phyloP scores from a whole-genome alignment of 2,797 vertebrate species.

The Protosalanx chinensis region DNA sequence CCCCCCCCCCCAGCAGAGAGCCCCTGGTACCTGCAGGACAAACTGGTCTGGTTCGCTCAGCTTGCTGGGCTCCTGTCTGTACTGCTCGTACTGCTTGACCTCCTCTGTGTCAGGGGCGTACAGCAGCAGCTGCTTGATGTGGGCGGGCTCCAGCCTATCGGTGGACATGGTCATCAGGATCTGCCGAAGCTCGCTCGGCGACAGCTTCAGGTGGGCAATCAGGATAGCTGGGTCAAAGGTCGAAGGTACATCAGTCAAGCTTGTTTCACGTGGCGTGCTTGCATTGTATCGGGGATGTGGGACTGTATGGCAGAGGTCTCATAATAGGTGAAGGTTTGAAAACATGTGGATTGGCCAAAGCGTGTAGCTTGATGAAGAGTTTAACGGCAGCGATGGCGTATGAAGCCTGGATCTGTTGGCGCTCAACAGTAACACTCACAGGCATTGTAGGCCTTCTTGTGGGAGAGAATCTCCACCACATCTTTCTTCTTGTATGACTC shows the following conservation, averaged over 20 bases:
- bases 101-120: slow-evolving; percentile 92
- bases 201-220: slow-evolving; percentile 95
- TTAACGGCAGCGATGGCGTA: too few species aligned
- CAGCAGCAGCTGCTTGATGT: slow-evolving; percentile 92
- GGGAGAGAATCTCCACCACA: slow-evolving; percentile 93
- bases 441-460: slow-evolving; percentile 97
- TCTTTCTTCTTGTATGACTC: slow-evolving; percentile 95
- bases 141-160: slow-evolving; percentile 85
- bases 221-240: slow-evolving; percentile 81
- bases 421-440: slow-evolving; percentile 74
- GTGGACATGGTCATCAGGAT: slow-evolving; percentile 89
- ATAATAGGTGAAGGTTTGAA: too few species aligned
- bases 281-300: too few species aligned
- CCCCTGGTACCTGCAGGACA: slow-evolving; percentile 83
- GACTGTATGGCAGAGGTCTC: too few species aligned
- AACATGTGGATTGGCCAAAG: too few species aligned
- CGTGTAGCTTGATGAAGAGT: too few species aligned
- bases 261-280: too few species aligned
- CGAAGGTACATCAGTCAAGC: background rate
- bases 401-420: too few species aligned
- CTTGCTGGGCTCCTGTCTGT: slow-evolving; percentile 81
- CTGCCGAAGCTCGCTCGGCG: slow-evolving; percentile 84
- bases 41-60: slow-evolving; percentile 97
- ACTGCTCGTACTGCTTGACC: slow-evolving; percentile 85
- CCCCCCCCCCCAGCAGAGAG: background rate